Evolutionary conservation across 2,888 invertebrate species (phyloP).

Genomic region (Lamproptera curius): DNA sequence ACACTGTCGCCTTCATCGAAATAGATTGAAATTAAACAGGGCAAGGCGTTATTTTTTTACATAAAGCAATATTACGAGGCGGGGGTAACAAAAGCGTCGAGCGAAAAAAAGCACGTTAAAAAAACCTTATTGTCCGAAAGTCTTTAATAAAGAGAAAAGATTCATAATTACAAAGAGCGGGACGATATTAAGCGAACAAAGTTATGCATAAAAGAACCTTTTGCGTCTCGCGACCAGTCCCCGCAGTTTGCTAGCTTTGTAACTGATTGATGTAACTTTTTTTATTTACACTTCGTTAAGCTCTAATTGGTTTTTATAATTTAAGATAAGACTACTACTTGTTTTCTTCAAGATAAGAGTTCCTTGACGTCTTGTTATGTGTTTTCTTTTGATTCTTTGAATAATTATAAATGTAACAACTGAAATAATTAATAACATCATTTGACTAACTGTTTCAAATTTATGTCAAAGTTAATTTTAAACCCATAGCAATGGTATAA

Average conservation of each 20-base stretch:
- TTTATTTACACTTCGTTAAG: too few species aligned
- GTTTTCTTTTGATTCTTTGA: too few species aligned
- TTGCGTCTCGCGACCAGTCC: conserved; percentile 5
- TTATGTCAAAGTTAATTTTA: too few species aligned
- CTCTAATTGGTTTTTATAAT: too few species aligned
- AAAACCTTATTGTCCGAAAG: conserved; percentile 20
- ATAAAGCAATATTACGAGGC: conserved; percentile 15
- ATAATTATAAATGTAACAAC: too few species aligned
- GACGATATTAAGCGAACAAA: conserved; percentile 11
- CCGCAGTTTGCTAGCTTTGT: not conserved
- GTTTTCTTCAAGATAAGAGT: too few species aligned
- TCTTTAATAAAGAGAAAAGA: conserved; percentile 20
- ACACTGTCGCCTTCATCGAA: conserved; percentile 18
- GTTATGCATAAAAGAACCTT: conserved; percentile 9
- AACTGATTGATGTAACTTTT: conserved; percentile 12
- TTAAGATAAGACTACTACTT: too few species aligned
- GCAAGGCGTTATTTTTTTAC: conserved; percentile 12
- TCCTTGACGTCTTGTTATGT: too few species aligned
- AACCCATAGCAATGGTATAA: too few species aligned
- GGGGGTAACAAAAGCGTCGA: conserved; percentile 16
- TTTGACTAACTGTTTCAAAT: too few species aligned
- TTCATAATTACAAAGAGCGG: conserved; percentile 16
- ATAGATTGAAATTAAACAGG: conserved; percentile 19
- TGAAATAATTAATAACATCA: too few species aligned
- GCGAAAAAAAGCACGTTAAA: conserved; percentile 18